Evolutionary conservation across 2,797 vertebrate genomes (phyloP), one percentile per base, ranked within the genome.

Genomic region (Enteromius fasciolatus): DNA sequence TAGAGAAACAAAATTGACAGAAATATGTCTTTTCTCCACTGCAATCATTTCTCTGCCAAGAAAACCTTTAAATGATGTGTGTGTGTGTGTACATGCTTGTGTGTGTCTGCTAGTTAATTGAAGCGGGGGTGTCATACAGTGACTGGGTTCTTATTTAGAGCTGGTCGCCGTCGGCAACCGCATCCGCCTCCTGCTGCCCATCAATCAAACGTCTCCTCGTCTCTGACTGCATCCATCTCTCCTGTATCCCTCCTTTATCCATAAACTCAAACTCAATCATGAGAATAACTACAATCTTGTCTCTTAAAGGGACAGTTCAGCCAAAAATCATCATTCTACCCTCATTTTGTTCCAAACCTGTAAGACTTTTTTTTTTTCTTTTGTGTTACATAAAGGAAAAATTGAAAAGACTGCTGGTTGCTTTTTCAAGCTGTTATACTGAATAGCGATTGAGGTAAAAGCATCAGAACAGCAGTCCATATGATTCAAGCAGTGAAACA

Each of bases 121-220:
- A 82, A 78, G 69, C 41, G 36, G 57, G 75, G 74, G 67, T 44
- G 85, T 85, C 74, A 63, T 77, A 76, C 63, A 82, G 75, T 77
- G 72, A 28, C 78, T 73, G 25, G 11, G 82, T 20, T 76, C 79
- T 66, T 80, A 81, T 75, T 86, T 82, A 76, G 20, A 78, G 39
- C 75, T 0, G 61, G 59, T 76, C 59, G 63, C 76, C 39, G n/a
- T 10, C 23, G 70, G 81, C 84, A 81, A 84, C 77, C 10, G 31
- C 33, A 39, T 77, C 72, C 23, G 36, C 70, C 76, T 84, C 80
- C 78, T 54, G 63, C 67, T 84, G 74, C 46, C 78, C 76, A 85
- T 86, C 87, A 88, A 83, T 88, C 86, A 87, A 72, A 86, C 20
- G 18, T 66, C 48, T 70, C 17, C n/a, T 44, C 9, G 15, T 72